phyloP scores from a whole-genome alignment of 1,140 invertebrate species.

The Neodiprion pinetum region DNA sequence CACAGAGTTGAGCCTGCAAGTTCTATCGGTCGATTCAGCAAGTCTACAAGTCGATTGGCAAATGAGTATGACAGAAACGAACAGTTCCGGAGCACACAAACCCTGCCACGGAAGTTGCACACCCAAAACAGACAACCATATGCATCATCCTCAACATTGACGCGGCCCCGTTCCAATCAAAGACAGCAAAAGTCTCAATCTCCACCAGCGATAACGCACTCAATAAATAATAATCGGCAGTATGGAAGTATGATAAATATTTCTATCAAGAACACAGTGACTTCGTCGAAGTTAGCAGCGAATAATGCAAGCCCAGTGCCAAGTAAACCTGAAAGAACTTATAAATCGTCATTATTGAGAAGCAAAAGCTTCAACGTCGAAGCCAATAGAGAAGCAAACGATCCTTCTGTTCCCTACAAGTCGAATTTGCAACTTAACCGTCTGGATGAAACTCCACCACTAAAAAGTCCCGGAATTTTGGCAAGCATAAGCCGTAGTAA shows the following conservation, averaged over 20 bases:
- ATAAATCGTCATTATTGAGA: conserved; percentile 74
- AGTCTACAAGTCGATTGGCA: conserved; percentile 74
- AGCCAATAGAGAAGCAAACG: conserved; percentile 58
- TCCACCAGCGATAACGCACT: neutral
- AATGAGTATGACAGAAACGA: conserved; percentile 63
- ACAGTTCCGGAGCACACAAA: conserved; percentile 75
- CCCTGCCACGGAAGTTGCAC: conserved; percentile 76
- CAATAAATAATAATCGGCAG: conserved; percentile 64
- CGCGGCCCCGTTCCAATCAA: neutral
- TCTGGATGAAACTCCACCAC: conserved; percentile 72
- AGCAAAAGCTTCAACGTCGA: conserved; percentile 88
- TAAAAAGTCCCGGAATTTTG: conserved; percentile 84
- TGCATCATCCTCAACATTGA: conserved; percentile 53
- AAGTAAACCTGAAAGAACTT: conserved; percentile 75
- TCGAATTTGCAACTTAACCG: conserved; percentile 78
- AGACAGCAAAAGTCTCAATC: conserved; percentile 5
- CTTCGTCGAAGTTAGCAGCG: conserved; percentile 41
- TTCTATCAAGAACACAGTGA: conserved; percentile 73
- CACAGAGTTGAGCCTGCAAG: conserved; percentile 39
- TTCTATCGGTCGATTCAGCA: conserved; percentile 79
- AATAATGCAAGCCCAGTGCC: conserved; percentile 42
- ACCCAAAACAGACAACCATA: conserved; percentile 39
- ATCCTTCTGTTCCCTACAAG: conserved; percentile 69
- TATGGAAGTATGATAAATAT: conserved; percentile 77
- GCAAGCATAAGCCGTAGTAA: conserved; percentile 84